Conservation (phyloP, 2,113 vertebrate species). For the Trogon melanurus region DNA sequence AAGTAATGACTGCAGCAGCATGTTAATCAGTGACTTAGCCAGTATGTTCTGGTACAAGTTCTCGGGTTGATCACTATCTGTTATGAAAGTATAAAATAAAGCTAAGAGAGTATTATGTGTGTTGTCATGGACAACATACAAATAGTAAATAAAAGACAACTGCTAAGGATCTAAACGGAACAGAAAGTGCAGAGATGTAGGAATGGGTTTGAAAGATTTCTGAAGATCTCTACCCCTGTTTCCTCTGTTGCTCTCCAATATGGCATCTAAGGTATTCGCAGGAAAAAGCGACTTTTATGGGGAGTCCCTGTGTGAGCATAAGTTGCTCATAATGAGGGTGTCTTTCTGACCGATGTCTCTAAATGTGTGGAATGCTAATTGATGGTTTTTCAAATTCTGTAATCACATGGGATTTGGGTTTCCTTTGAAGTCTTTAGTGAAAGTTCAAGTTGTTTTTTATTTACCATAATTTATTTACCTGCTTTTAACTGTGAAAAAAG, state of each 20-base stretch:
- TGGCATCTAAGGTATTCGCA: background rate
- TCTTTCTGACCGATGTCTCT: constrained; percentile 23
- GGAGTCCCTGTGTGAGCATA: background rate
- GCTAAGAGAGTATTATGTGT: background rate
- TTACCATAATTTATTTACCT: constrained; percentile 56
- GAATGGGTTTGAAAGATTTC: background rate
- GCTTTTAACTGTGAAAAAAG: constrained; percentile 38
- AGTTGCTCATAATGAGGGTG: background rate
- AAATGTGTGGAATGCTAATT: background rate
- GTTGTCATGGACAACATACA: background rate
- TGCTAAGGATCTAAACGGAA: background rate
- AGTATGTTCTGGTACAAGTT: background rate
- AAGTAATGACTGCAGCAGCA: background rate
- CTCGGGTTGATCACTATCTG: background rate
- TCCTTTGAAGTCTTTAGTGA: constrained; percentile 54
- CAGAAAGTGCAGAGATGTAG: background rate
- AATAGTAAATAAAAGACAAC: background rate
- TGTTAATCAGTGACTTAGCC: background rate
- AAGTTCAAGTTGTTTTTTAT: constrained; percentile 65
- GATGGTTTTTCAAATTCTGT: constrained; percentile 20
- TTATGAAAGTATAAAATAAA: background rate
- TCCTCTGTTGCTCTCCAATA: background rate
- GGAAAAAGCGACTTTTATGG: background rate
- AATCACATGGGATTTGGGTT: constrained; percentile 34
- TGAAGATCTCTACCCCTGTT: background rate